Conservation (phyloP, 2,888 invertebrate species). For the Tachina grossa region DNA sequence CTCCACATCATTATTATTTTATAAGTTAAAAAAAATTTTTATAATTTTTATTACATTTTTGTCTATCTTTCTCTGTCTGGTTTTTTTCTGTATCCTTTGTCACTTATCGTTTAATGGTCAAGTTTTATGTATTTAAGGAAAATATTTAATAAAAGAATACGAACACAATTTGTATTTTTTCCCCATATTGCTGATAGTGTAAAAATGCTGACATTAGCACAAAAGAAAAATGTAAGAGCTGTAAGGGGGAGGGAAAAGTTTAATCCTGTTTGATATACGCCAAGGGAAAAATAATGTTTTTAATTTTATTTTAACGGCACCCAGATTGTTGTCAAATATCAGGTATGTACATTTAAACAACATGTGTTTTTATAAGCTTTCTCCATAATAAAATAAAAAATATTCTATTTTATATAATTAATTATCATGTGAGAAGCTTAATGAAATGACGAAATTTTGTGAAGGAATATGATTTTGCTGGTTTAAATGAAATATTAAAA, state of each 20-base stretch:
- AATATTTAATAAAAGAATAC: neutral
- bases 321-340: constrained; percentile 30
- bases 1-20: constrained; percentile 46
- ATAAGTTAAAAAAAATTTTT: constrained; percentile 23
- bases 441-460: neutral
- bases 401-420: neutral
- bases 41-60: constrained; percentile 19
- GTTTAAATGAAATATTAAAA: neutral
- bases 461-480: neutral
- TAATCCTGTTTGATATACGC: constrained; percentile 6
- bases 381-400: constrained; percentile 9
- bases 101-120: constrained; percentile 43
- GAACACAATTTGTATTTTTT: neutral
- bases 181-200: constrained; percentile 18
- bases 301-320: constrained; percentile 31
- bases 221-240: neutral
- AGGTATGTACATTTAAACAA: constrained; percentile 49
- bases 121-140: constrained; percentile 33
- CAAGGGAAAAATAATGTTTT: neutral
- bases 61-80: neutral
- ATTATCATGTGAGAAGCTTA: constrained; percentile 1
- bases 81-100: constrained; percentile 5
- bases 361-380: constrained; percentile 14
- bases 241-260: neutral
- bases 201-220: constrained; percentile 40